Base-by-base conservation (phyloP, 2,888 invertebrate genomes). In the Chrysolina oricalcia region DNA sequence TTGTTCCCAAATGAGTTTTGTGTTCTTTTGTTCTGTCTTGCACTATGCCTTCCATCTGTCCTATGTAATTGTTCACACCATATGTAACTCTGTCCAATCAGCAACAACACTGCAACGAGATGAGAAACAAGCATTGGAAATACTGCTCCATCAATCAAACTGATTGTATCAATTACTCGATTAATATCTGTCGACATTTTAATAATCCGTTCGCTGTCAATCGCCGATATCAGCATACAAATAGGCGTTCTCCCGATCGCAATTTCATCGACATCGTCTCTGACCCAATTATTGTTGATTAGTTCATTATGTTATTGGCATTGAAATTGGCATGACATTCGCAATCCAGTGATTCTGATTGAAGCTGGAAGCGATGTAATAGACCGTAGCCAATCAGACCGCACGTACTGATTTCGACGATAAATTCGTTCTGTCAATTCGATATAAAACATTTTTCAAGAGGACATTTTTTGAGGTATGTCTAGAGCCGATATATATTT, bases 221-320 rank as follows among this genome's bases (percentile, higher is more conserved):
- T 53, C 4, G 21, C 5, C 11, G 19, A 10, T 53, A 53, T 53
- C 53, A 53, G 53, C 53, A 21, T 53, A 2, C 53, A 21, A 21
- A 53, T 21, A 53, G 11, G 53, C 53, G 6, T 11, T 53, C 53
- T 53, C 53, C 11, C 53, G 21, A 53, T 53, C 53, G 21, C 53
- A 21, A 53, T 21, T 53, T 21, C 53, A 21, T 53, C 53, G 21
- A 19, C 21, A 53, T 4, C 21, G 53, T 21, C 21, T 17, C 59
- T 59, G 59, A 59, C 35, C 59, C 59, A 59, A 35, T 59, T 59
- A 59, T 35, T 35, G 59, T 23, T 59, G 59, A 59, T 59, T 59
- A 35, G 27, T 59, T 59, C 27, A 35, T 59, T 59, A 35, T 23
- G 27, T 59, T 35, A 35, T 35, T n/a, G 35, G 59, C 59, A 59